Base-by-base conservation (phyloP, 2,888 invertebrate genomes). In the Rhamphomyia laevipes region DNA sequence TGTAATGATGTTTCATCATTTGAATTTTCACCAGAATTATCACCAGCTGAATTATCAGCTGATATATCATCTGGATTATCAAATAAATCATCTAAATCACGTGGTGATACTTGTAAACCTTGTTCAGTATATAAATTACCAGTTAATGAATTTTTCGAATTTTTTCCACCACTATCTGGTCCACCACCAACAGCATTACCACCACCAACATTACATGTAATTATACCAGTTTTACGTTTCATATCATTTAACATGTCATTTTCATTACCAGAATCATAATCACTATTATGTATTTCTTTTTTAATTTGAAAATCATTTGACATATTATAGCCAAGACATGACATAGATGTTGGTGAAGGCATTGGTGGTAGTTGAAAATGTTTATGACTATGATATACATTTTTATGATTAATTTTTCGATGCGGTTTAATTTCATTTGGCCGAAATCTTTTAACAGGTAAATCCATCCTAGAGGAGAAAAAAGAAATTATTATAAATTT, bases 1-100 rank as follows among this genome's bases (percentile, higher is more conserved):
- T 87, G 85, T 62, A 89, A 74, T 21, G 40, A 12, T 18, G 85
- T 80, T 76, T 90, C 91, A 70, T 91, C 90, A 63, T 86, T 86
- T 65, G 87, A 87, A 51, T 89, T 87, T 63, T 88, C 86, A 73
- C 89, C 89, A 0, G 86, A 86, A 68, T 89, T 86, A 64, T 56
- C 67, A 73, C 64, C 64, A 49, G 64, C 63, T 54, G 67, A 68
- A 46, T 65, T 68, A 45, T 67, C 68, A 4, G 64, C 64, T 0
- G 65, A 65, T 13, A 42, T 42, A 63, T 88, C 86, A 73, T 89
- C 89, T 0, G 89, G 89, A 67, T 91, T 89, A 67, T 70, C 63
- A 73, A 95, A 96, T 63, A 95, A 84, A 69, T 94, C 89, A 63
- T 95, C 94, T 58, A 95, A 78, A 73, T 95, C 95, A 64, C 86